Evolutionary conservation across 2,888 invertebrate genomes (phyloP), one percentile per base, ranked within the genome.

Genomic region (Philhelius pedissequus): DNA sequence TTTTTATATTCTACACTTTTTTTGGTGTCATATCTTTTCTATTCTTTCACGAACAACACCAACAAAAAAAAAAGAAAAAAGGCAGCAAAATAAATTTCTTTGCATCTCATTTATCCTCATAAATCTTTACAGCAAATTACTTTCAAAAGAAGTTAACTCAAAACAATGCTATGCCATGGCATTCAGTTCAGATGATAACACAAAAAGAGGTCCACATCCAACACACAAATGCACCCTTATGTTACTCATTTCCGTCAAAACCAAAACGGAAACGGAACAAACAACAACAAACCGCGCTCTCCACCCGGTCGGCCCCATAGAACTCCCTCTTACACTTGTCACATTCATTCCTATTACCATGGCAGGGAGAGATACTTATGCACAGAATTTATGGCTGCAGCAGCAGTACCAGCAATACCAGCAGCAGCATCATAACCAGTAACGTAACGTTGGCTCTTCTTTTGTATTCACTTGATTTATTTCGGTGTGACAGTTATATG

Each of bases 311-410:
- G n/a, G 6, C 27, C 30, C 48, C 38, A n/a, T 13, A 45, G n/a
- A 52, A 52, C 56, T 13, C 18, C 43, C 48, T 9, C 32, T 43
- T 62, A 76, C 58, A 78, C 64, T 84, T 79, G 80, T 84, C 80
- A 80, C 80, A 84, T 84, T 71, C 80, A 80, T 84, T 70, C 80
- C 75, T 71, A 84, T 84, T 80, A 80, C 60, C 60, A 60, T 80
- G 84, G 80, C 80, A 80, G 84, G 22, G 32, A 75, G 84, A 48
- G 64, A 84, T 84, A 84, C 84, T 84, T 84, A 84, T 84, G 84
- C 80, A 79, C 66, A 84, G 68, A 84, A 84, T 84, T 84, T 84
- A 84, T 84, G 84, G 80, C 84, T 84, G 83, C 83, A 78, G 83
- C 48, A 73, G 69, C 52, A 76, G 79, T 40, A 8, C 8, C 9